Evolutionary conservation across 1,140 invertebrate genomes (phyloP).

Genomic region (Chionoecetes opilio): DNA sequence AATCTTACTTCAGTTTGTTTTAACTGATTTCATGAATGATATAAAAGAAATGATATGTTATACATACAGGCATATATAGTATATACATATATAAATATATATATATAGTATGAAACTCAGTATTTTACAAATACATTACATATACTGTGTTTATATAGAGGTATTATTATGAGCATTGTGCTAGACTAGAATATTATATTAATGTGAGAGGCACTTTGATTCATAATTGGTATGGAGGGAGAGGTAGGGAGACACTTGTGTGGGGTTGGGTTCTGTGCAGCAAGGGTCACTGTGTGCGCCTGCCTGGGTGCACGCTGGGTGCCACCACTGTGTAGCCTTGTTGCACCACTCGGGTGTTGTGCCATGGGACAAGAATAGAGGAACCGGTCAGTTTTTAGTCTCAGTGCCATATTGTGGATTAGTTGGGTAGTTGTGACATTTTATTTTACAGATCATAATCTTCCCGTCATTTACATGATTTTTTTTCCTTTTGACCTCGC

Average conservation of each 20-base stretch:
- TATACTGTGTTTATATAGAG: slow-evolving; percentile 22
- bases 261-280: background rate
- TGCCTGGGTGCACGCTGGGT: too few species aligned
- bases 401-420: too few species aligned
- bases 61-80: background rate
- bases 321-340: background rate
- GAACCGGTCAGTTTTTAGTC: background rate
- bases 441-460: too few species aligned
- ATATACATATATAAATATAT: slow-evolving; percentile 11
- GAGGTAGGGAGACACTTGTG: background rate
- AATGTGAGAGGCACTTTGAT: background rate
- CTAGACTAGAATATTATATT: background rate
- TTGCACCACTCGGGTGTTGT: background rate
- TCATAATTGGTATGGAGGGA: background rate
- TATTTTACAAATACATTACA: background rate
- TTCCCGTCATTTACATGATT: background rate
- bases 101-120: slow-evolving; percentile 8
- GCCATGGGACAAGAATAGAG: background rate
- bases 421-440: background rate
- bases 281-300: too few species aligned
- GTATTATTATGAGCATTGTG: background rate
- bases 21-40: background rate
- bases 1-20: background rate
- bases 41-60: background rate
- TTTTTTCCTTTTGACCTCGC: background rate